Evolutionary conservation across 2,888 invertebrate genomes (phyloP), one percentile per base, ranked within the genome.

Genomic region (Phorcus lineatus): DNA sequence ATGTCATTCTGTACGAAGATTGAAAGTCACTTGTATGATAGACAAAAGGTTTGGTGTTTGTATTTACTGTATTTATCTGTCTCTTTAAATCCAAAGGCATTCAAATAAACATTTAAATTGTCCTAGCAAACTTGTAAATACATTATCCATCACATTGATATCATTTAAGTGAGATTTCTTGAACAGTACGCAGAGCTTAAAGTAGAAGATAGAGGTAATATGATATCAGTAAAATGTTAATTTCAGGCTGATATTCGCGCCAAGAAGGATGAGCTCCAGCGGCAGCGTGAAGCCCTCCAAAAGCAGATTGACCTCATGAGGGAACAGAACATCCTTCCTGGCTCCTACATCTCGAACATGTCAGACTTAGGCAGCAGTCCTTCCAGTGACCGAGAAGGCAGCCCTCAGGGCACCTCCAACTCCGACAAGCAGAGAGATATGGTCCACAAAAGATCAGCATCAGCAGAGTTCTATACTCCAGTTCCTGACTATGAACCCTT

Each of bases 231-330:
- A 55, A 6, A n/a, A 66, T 6, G 7, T 67, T 67, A 19, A n/a
- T 77, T 19, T 55, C 81, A 90, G 89, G 80, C 82, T 84, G 98
- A 98, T 91, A 96, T 98, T 17, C 96, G 95, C 28, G 96, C 97
- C 87, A 98, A 98, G 92, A 94, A 98, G n/a, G 98, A 98, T 89
- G 96, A 97, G 88, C 94, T 98, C 16, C 98, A 97, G 91, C 94
- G 97, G 28, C 96, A 97, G 92, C 95, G 98, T 92, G 98, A 98
- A 91, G 95, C 96, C 75, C 94, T 98, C 62, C 96, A 96, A 80
- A 95, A 95, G 84, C 96, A 96, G 92, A 91, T 90, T 79, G 91
- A 91, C 84, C 86, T 90, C 85, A 88, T 90, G 86, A 87, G 86
- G 53, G 85, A 88, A 80, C 78, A 80, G 83, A 77, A 79, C 78